A percentile compares a stretch with the other conserved stretches of the same genome.
These are phyloP conservation scores for Coleophora deauratella DNA, from an alignment of 2,888 invertebrate genomes.

Conservation along the genomic window DNA sequence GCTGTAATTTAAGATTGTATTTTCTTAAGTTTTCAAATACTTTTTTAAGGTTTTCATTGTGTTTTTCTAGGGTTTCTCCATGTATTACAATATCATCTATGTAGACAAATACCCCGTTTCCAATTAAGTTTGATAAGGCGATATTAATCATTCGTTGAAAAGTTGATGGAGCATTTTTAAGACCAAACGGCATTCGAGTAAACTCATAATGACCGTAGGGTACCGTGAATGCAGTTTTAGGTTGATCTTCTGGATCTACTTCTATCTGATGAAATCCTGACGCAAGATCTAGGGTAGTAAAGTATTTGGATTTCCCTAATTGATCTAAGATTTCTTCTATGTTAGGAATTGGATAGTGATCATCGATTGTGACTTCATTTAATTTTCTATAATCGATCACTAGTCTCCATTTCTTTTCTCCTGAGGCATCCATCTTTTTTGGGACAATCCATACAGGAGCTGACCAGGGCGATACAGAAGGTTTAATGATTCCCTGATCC, in stretches of 20 bases:
- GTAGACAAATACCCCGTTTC: conserved; percentile 18
- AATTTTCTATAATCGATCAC: conserved; percentile 13
- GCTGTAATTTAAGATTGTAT: neutral
- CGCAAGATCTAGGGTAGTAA: conserved; percentile 18
- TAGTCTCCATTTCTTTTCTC: conserved; percentile 9
- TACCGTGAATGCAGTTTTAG: conserved; percentile 12
- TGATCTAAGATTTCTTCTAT: conserved; percentile 7
- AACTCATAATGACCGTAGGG: conserved; percentile 15
- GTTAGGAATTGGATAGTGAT: conserved; percentile 10
- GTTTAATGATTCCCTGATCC: conserved; percentile 9
- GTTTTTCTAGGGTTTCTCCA: neutral
- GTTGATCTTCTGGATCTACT: conserved; percentile 2
- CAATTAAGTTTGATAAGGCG: conserved; percentile 18
- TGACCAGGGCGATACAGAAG: conserved; percentile 10
- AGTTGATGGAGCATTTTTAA: conserved; percentile 19
- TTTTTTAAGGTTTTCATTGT: neutral
- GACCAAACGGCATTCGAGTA: conserved; percentile 19
- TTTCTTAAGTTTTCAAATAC: neutral
- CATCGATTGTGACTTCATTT: conserved; percentile 7
- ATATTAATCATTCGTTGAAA: conserved; percentile 25
- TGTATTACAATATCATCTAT: conserved; percentile 19
- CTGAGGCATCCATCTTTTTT: conserved; percentile 13
- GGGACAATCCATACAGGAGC: conserved; percentile 14
- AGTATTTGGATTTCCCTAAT: conserved; percentile 18
- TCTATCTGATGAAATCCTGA: conserved; percentile 9